Percentiles rank a stretch among this genome's conserved stretches.
Evolutionary conservation across 2,797 vertebrate genomes (phyloP).

Genomic region (Notolabrus celidotus): DNA sequence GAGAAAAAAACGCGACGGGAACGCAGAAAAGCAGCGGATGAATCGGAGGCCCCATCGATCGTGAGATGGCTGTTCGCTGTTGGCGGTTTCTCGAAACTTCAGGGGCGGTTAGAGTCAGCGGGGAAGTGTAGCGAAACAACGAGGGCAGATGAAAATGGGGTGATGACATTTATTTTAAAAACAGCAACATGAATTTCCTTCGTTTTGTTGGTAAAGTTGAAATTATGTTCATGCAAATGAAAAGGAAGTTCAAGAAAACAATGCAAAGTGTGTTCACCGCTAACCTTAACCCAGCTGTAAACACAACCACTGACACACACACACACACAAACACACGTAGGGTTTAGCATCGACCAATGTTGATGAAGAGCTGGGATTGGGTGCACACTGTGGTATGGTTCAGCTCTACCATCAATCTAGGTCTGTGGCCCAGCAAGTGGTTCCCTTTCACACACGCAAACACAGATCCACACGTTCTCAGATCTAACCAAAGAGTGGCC

Average conservation of each 20-base stretch:
- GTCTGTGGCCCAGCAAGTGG: constrained; percentile 36
- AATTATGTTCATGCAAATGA: neutral
- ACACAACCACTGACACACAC: constrained; percentile 18
- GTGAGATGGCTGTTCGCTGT: constrained; percentile 90
- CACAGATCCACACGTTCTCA: neutral
- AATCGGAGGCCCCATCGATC: constrained; percentile 85
- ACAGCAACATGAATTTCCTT: neutral
- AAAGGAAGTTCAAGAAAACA: neutral
- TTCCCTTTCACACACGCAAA: constrained; percentile 4
- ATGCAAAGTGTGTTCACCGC: neutral
- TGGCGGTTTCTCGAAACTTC: constrained; percentile 82
- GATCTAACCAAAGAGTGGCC: too few relatives aligned
- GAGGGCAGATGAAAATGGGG: constrained; percentile 21
- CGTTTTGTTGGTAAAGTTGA: neutral
- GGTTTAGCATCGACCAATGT: neutral
- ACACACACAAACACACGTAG: neutral
- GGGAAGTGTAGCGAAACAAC: constrained; percentile 71
- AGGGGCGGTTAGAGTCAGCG: constrained; percentile 82
- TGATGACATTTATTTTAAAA: neutral
- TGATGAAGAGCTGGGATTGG: constrained; percentile 4
- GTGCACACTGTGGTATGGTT: constrained; percentile 20
- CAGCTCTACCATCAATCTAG: constrained; percentile 7
- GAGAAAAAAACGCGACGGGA: constrained; percentile 57
- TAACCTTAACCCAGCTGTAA: neutral
- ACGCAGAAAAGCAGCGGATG: constrained; percentile 56